A percentile compares a stretch with the other conserved stretches of the same genome.
phyloP scores from a whole-genome alignment of 2,888 invertebrate genomes.

The Diplolepis rosae region DNA sequence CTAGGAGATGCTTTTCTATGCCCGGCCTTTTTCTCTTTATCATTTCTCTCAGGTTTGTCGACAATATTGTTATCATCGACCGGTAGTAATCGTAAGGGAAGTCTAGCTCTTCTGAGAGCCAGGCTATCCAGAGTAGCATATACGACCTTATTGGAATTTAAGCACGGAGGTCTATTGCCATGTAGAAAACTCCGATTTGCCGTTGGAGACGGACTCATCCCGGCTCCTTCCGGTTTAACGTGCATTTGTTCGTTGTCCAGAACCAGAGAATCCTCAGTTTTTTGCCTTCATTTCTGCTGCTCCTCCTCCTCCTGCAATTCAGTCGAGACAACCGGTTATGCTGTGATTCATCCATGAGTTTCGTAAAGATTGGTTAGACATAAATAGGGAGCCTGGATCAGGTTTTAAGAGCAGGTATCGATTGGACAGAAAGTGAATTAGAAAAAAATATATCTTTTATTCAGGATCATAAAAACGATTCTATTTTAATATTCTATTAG shows the following conservation, averaged over 20 bases:
- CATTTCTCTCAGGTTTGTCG: conserved; percentile 29
- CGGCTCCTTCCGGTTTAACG: conserved; percentile 31
- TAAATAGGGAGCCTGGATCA: not conserved
- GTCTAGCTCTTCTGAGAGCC: conserved; percentile 62
- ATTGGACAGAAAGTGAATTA: conserved; percentile 16
- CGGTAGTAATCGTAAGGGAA: conserved; percentile 64
- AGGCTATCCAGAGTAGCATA: conserved; percentile 68
- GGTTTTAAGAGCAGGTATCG: not conserved
- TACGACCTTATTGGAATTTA: conserved; percentile 53
- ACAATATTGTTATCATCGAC: conserved; percentile 48
- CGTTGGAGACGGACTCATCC: conserved; percentile 54
- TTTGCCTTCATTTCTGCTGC: conserved; percentile 1
- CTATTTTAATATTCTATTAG: no score
- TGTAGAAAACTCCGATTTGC: conserved; percentile 64
- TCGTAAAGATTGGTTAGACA: conserved; percentile 6
- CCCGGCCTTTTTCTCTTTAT: conserved; percentile 40
- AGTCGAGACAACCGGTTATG: conserved; percentile 15
- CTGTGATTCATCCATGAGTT: conserved; percentile 23
- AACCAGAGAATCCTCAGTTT: conserved; percentile 1
- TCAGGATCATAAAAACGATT: no score
- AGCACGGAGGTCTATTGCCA: conserved; percentile 44
- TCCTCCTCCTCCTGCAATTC: conserved; percentile 17
- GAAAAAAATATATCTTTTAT: not conserved
- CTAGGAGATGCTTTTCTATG: conserved; percentile 44
- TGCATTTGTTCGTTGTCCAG: conserved; percentile 4